These are phyloP conservation scores for Netelia inedita DNA, from an alignment of 2,888 invertebrate species.

Conservation along the genomic window DNA sequence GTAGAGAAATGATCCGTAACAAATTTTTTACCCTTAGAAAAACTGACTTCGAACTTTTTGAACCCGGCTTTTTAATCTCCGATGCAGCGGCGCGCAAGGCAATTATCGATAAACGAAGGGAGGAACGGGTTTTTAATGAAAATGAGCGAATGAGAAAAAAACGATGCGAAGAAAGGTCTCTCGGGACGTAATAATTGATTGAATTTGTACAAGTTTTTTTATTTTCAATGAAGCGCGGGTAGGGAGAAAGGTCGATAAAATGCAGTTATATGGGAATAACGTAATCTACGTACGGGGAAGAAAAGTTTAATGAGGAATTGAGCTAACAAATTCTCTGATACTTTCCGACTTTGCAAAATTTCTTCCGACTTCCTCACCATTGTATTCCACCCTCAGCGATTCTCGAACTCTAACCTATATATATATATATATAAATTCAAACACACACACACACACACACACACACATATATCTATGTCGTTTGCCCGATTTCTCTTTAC, in stretches of 20 bases:
- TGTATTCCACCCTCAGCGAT: conserved; percentile 39
- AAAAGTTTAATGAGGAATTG: conserved; percentile 44
- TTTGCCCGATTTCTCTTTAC: no score
- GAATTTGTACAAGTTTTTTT: conserved; percentile 27
- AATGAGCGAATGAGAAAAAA: conserved; percentile 18
- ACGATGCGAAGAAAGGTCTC: no score
- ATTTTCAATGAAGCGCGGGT: conserved; percentile 20
- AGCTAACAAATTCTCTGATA: conserved; percentile 48
- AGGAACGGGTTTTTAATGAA: not conserved
- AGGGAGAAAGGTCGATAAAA: conserved; percentile 20
- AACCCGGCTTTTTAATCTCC: not conserved
- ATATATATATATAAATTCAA: no score
- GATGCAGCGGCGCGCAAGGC: no score
- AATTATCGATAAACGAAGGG: not conserved
- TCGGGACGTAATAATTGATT: conserved; percentile 38
- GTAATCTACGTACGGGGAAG: not conserved
- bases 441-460: no score
- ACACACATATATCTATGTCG: no score
- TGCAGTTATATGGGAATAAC: not conserved
- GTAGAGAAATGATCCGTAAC: not conserved
- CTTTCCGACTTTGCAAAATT: conserved; percentile 24
- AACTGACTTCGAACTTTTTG: not conserved
- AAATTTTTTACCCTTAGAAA: not conserved
- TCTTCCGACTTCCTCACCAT: conserved; percentile 47
- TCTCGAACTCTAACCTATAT: not conserved